Evolutionary conservation across 2,797 vertebrate genomes (phyloP), one percentile per base, ranked within the genome.

Genomic region (Galagoides demidoff): DNA sequence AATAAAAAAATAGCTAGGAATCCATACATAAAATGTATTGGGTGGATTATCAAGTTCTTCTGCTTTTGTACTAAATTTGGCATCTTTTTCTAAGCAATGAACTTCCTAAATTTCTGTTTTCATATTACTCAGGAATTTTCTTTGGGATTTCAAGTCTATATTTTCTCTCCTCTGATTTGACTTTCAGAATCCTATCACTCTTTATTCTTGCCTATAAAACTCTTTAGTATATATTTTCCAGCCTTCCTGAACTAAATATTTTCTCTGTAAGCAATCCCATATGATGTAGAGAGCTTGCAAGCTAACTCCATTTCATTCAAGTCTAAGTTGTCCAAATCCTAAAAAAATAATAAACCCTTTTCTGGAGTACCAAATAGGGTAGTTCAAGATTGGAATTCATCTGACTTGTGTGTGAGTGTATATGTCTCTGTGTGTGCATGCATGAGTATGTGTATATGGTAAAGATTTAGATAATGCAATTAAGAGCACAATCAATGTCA

Each of bases 381-480:
- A 66, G 12, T 25, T 74, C 14, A 76, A 70, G 20, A 63, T 17
- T 85, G 12, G 7, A 87, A 59, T 92, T 87, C 20, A 49, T 4
- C 37, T 96, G 55, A 37, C 8, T 10, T 22, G 10, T 82, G 23
- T 52, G 43, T 63, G 14, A 49, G 45, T 49, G 19, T 22, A 31
- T 74, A 9, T 81, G 31, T 49, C 20, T 57, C 10, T 43, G 43
- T 27, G 25, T 34, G 68, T 81, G 9, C 25, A 14, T 43, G 22
- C 20, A 11, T 20, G 7, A 19, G 9, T 23, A 16, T 13, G 17
- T 59, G 19, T 61, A 20, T 57, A 2, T 34, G 27, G 5, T 59
- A 37, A 89, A 70, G 31, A 73, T 27, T 91, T 92, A 87, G 20
- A 76, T 74, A 73, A 96, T 74, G 13, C n/a, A 88, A 74, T 81